These are phyloP conservation scores for Hypena proboscidalis DNA, from an alignment of 2,888 invertebrate genomes.

Conservation along the genomic window DNA sequence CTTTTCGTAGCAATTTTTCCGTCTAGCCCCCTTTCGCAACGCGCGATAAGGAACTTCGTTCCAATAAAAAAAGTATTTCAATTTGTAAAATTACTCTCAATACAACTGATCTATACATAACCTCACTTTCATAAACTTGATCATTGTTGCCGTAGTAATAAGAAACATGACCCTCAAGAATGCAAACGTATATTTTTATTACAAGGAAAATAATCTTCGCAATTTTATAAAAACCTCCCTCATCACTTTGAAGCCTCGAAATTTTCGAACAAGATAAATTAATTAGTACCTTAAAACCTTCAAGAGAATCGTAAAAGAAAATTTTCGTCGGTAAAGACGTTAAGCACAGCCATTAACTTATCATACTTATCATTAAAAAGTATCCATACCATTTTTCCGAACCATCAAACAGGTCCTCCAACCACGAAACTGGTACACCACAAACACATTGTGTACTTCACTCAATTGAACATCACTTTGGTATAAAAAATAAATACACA, in stretches of 20 bases:
- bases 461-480: conserved; percentile 49
- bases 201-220: conserved; percentile 17
- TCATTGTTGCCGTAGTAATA: too few relatives aligned
- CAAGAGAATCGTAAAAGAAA: conserved; percentile 37
- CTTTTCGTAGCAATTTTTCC: too few relatives aligned
- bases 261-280: conserved; percentile 29
- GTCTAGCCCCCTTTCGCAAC: too few relatives aligned
- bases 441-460: conserved; percentile 69
- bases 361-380: conserved; percentile 55
- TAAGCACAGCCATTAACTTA: conserved; percentile 53
- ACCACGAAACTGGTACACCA: conserved; percentile 52
- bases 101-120: too few relatives aligned
- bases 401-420: conserved; percentile 65
- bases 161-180: too few relatives aligned
- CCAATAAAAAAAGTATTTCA: too few relatives aligned
- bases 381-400: conserved; percentile 77
- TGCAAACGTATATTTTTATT: conserved; percentile 12
- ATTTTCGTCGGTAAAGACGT: conserved; percentile 43
- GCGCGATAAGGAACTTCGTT: too few relatives aligned
- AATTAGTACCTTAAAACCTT: conserved; percentile 35
- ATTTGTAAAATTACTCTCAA: too few relatives aligned
- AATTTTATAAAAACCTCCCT: conserved; percentile 30
- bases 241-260: conserved; percentile 22
- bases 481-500: conserved; percentile 47
- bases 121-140: too few relatives aligned